Conservation (phyloP, 2,797 vertebrate genomes). For the Eulemur mongoz region DNA sequence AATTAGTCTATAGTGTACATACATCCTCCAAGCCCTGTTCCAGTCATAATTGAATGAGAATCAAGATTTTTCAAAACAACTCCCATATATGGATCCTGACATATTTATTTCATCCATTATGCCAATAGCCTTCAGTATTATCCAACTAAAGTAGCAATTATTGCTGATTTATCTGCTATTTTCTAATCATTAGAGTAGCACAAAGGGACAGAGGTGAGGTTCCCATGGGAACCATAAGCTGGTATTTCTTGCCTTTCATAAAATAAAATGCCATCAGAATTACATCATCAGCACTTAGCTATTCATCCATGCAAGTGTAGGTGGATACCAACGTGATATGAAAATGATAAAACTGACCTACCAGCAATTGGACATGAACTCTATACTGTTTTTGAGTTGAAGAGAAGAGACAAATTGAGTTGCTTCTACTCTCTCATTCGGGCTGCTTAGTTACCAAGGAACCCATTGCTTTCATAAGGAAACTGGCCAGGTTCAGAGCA, state of each 20-base stretch:
- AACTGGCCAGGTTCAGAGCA: neutral
- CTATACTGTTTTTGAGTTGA: neutral
- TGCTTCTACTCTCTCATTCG: neutral
- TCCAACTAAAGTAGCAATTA: conserved; percentile 45
- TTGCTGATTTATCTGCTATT: conserved; percentile 55
- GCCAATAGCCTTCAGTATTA: neutral
- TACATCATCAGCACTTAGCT: conserved; percentile 38
- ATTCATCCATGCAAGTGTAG: conserved; percentile 51
- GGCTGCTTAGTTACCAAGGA: neutral
- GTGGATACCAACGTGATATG: neutral
- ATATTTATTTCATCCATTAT: conserved; percentile 35
- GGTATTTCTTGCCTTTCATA: conserved; percentile 54
- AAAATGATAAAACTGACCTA: conserved; percentile 58
- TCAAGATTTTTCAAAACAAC: conserved; percentile 49
- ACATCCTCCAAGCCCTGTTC: neutral
- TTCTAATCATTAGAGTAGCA: conserved; percentile 61
- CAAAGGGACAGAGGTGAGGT: conserved; percentile 56
- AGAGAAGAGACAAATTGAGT: neutral
- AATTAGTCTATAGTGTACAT: neutral
- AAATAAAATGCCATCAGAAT: conserved; percentile 43
- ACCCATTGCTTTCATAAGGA: neutral
- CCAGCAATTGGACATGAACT: neutral
- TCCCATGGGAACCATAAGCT: conserved; percentile 64
- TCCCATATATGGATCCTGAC: neutral
- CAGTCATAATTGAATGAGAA: conserved; percentile 24